Conservation (phyloP, 2,113 vertebrate species). For the Nothoprocta pentlandii region DNA sequence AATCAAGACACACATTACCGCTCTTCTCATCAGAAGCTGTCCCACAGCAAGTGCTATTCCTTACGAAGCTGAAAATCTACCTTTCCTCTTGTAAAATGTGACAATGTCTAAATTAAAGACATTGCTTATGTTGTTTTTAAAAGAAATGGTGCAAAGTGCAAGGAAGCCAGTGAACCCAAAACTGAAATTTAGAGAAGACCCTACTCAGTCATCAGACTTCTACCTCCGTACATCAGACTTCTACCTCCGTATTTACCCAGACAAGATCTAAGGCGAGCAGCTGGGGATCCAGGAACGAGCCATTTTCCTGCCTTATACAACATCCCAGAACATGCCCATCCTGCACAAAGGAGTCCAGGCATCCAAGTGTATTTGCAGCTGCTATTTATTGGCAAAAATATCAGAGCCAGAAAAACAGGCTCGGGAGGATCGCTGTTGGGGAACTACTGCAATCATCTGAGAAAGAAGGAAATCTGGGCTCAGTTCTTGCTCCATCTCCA, state of each 20-base stretch:
- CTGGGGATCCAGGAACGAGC: not conserved
- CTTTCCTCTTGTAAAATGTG: not conserved
- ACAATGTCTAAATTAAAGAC: not conserved
- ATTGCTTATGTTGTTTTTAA: not conserved
- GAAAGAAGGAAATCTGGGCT: not conserved
- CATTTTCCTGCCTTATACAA: not conserved
- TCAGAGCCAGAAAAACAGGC: not conserved
- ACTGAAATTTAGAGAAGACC: not conserved
- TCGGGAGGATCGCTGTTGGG: not conserved
- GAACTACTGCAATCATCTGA: not conserved
- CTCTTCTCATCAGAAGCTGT: not conserved
- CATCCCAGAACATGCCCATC: not conserved
- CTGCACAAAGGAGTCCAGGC: not conserved
- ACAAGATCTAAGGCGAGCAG: not conserved
- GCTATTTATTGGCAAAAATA: not conserved
- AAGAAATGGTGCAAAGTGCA: not conserved
- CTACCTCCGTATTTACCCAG: not conserved
- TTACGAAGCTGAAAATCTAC: not conserved
- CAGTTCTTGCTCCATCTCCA: not conserved
- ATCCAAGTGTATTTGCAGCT: not conserved
- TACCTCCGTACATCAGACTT: not conserved
- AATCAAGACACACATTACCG: not conserved
- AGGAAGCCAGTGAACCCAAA: not conserved
- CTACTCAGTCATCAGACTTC: not conserved
- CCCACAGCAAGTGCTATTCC: not conserved